Evolutionary conservation across 2,888 invertebrate genomes (phyloP).

Genomic region (Drosophila nr. perissopoda): DNA sequence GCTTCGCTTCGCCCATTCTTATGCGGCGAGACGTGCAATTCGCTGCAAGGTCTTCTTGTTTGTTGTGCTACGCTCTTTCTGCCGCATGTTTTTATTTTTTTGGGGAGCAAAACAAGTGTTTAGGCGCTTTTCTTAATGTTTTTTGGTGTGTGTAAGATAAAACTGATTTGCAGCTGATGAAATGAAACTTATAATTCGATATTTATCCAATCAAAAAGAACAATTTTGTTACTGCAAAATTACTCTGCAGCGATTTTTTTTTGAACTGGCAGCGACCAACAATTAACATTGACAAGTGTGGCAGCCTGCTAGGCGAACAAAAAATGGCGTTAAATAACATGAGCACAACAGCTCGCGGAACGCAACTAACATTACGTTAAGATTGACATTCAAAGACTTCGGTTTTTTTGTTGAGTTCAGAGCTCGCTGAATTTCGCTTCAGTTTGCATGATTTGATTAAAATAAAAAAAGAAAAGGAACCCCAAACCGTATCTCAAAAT

Average conservation of each 20-base stretch:
- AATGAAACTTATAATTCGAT: not conserved
- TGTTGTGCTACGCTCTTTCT: conserved; percentile 53
- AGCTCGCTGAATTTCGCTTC: conserved; percentile 13
- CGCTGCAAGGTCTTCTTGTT: conserved; percentile 30
- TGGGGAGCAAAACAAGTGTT: not conserved
- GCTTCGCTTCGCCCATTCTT: conserved; percentile 21
- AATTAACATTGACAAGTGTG: conserved; percentile 4
- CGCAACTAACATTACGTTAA: not conserved
- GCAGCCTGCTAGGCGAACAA: conserved; percentile 27
- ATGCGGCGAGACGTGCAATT: conserved; percentile 8
- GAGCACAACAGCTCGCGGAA: not conserved
- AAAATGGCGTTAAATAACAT: no score
- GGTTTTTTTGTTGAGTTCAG: conserved; percentile 14
- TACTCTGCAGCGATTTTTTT: no score
- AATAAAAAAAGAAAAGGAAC: not conserved
- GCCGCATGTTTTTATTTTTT: not conserved
- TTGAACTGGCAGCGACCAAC: not conserved
- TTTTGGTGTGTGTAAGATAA: not conserved
- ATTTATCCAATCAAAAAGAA: not conserved
- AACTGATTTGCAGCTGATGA: not conserved
- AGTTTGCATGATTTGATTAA: conserved; percentile 1
- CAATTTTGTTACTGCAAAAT: not conserved
- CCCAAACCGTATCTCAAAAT: conserved; percentile 10
- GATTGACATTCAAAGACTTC: conserved; percentile 40
- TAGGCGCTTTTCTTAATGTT: not conserved